Evolutionary conservation across 1,140 invertebrate species (phyloP), one percentile per base, ranked within the genome.

Genomic region (Holotrichia oblita): DNA sequence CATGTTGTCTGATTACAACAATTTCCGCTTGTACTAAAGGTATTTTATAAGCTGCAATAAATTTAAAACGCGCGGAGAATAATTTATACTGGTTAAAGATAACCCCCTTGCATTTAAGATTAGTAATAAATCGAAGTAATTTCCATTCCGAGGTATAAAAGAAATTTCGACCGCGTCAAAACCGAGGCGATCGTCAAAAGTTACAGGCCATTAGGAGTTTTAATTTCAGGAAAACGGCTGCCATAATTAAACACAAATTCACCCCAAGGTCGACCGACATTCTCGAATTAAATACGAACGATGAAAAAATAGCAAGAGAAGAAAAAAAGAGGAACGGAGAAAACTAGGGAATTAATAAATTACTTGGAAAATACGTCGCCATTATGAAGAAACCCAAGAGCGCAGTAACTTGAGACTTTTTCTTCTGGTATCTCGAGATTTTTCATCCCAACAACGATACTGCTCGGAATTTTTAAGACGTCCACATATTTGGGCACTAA

Each of bases 181-280:
- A 34, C 20, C 61, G 22, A 7, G 61, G 61, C 22, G 20, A 34
- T 20, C 61, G 22, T 69, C 22, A 69, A 69, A 69, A 69, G 61
- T 69, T 69, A 69, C 61, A 69, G 22, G 22, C 61, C 61, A 69
- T 69, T 69, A 24, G 22, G 61, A 69, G 22, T 69, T 69, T 69
- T 17, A 69, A 69, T 69, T 69, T 69, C 22, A 22, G 20, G 61
- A 34, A 69, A 69, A 27, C 12, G 61, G 61, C 61, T 69, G 27
- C 61, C 61, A 69, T 69, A 69, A 69, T 69, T 69, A 69, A 69
- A 69, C 61, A 69, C 61, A 22, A 69, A 69, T 69, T 69, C 61
- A 27, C 61, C 17, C 20, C 20, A 69, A 6, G 59, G 61, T 22
- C 61, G 61, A 20, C 24, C 22, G 61, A 69, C 61, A 69, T 69